Evolutionary conservation across 2,797 vertebrate species (phyloP), one percentile per base, ranked within the genome.

Genomic region (Pangasius krempfi): DNA sequence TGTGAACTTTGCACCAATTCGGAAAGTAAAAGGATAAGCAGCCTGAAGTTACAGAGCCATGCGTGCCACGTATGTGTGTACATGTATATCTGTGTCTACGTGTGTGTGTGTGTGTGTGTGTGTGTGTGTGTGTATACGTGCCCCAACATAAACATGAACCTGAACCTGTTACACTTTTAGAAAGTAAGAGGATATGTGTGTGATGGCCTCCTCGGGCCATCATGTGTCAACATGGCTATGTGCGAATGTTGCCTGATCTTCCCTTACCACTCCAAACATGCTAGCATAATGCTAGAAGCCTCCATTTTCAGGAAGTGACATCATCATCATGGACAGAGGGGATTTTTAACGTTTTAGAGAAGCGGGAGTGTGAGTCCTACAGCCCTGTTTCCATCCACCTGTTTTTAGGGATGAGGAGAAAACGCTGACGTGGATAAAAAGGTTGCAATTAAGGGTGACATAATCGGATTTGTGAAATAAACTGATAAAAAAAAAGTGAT

Each of bases 141-240:
- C 58, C 58, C 56, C 20, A 40, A 44, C 6, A 4, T 82, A 44
- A 44, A 44, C 25, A 44, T n/a, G 12, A 62, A 62, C 80, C 80
- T n/a, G 56, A 82, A 47, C 58, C 58, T n/a, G 80, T 82, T 27
- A 82, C 81, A 1, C 58, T 47, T 83, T 83, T 83, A 47, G 58
- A 83, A 83, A 64, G 58, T 83, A 83, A 47, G 58, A n/a, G 5
- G 56, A 47, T 44, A 62, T 62, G 30, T 56, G 76, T 56, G 80
- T 30, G n/a, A 10, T 64, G 25, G 37, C 37, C 54, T 81, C 22
- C 14, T 83, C 13, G 5, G 80, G 58, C 27, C 64, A 40, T n/a
- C 37, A n/a, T 44, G 80, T 14, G 25, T 47, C 12, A 60, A 40
- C 13, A 1, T 82, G 56, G 14, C 58, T 16, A 25, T 18, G 58